These are phyloP conservation scores for Drosophila phalerata DNA, from an alignment of 2,888 invertebrate genomes.

Conservation along the genomic window DNA sequence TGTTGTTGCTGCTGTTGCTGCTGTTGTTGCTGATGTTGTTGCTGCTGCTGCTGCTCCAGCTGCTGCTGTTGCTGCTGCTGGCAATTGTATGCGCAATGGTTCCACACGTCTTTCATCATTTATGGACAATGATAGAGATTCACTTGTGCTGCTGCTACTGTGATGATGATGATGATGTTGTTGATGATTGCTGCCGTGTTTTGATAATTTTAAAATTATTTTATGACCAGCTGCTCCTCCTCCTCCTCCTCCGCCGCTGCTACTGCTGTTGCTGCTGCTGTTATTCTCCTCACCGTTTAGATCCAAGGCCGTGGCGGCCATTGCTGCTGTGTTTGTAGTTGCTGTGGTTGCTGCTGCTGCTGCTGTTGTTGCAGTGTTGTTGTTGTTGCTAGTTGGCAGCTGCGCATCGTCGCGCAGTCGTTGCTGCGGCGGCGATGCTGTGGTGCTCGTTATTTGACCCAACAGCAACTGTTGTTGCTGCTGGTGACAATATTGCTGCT, in stretches of 20 bases:
- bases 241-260: conserved; percentile 38
- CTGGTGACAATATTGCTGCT: conserved; percentile 35
- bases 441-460: conserved; percentile 84
- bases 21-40: conserved; percentile 20
- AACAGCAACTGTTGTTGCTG: conserved; percentile 70
- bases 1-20: conserved; percentile 13
- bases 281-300: conserved; percentile 38
- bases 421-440: conserved; percentile 80
- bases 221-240: conserved; percentile 53
- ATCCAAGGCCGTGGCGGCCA: conserved; percentile 48
- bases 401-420: conserved; percentile 75
- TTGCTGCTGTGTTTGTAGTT: conserved; percentile 21
- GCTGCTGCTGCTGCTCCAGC: conserved; percentile 16
- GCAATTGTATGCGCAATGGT: conserved; percentile 85
- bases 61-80: conserved; percentile 19
- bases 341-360: conserved; percentile 36
- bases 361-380: conserved; percentile 42
- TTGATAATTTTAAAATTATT: conserved; percentile 69
- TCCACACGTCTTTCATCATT: conserved; percentile 84
- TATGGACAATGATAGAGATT: conserved; percentile 58
- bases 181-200: conserved; percentile 38
- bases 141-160: conserved; percentile 33
- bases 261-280: conserved; percentile 32
- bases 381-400: conserved; percentile 54
- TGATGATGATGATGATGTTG: background rate